Base-by-base conservation (phyloP, 2,888 invertebrate species). In the Nephrotoma guestfalica region DNA sequence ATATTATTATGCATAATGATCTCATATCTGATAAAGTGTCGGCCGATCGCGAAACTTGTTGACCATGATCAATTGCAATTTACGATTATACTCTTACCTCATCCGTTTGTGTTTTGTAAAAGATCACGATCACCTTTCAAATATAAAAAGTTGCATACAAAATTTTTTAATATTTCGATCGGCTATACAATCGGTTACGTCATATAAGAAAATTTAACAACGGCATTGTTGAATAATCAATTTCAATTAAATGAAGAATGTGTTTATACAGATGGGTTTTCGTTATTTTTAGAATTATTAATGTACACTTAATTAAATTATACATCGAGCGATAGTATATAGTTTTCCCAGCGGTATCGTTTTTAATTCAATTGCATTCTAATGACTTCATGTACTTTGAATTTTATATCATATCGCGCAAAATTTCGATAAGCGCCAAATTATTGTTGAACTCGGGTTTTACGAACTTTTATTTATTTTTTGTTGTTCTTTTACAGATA, bases 401-500 rank as follows among this genome's bases (percentile, higher is more conserved):
- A 71, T 71, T 15, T 30, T 71, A 71, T 71, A 30, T 71, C 30
- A 11, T 71, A 71, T 71, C 71, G 71, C 30, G 30, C 11, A 30
- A 71, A 18, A 30, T 71, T 71, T 2, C 11, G 71, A 71, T 71
- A 30, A 71, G 9, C 9, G 6, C 51, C 15, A n/a, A 57, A 71
- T 30, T 30, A 71, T 15, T 6, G 7, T 71, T 71, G 71, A 71
- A 18, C 71, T 71, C 51, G 6, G 51, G 6, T 57, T 15, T 57
- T 71, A 71, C 71, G 51, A 3, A 30, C 30, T 30, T 57, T 71
- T 71, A 71, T 71, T 71, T 71, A 30, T 71, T n/a, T 57, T 57
- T 57, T 57, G 6, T 57, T 15, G 51, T 15, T 57, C 15, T 15
- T 43, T 86, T 45, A 30, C n/a, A 92, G 86, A 86, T 98, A 98